A percentile compares a stretch with the other conserved stretches of the same genome.
phyloP scores from a whole-genome alignment of 2,888 invertebrate genomes.

The Idaea biselata region DNA sequence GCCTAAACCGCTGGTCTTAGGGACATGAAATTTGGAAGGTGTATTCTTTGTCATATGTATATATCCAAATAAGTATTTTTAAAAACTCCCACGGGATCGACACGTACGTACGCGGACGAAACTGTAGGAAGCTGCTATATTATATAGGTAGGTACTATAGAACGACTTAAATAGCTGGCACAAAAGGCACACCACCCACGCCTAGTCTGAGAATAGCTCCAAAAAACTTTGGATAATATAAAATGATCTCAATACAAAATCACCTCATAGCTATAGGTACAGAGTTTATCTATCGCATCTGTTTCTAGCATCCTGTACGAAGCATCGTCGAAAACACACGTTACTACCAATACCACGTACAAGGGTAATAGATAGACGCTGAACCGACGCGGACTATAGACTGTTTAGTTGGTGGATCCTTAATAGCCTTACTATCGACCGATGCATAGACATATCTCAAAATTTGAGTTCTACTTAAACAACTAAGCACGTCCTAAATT shows the following conservation, averaged over 20 bases:
- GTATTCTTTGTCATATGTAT: too few species aligned
- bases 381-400: neutral
- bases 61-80: too few species aligned
- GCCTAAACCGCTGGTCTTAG: too few species aligned
- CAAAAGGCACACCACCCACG: neutral
- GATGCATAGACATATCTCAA: too few species aligned
- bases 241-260: neutral
- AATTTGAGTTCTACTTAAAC: too few species aligned
- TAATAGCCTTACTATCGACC: neutral
- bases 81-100: too few species aligned
- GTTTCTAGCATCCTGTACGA: neutral
- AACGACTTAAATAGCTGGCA: too few species aligned
- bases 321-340: neutral
- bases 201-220: neutral
- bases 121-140: too few species aligned
- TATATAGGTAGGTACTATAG: too few species aligned
- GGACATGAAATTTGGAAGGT: too few species aligned
- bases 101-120: too few species aligned
- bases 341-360: neutral
- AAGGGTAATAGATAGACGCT: neutral
- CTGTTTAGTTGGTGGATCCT: neutral
- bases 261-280: neutral
- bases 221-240: neutral
- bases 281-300: neutral
- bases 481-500: too few species aligned